phyloP scores from a whole-genome alignment of 2,797 vertebrate species.

The Tympanoctomys barrerae region DNA sequence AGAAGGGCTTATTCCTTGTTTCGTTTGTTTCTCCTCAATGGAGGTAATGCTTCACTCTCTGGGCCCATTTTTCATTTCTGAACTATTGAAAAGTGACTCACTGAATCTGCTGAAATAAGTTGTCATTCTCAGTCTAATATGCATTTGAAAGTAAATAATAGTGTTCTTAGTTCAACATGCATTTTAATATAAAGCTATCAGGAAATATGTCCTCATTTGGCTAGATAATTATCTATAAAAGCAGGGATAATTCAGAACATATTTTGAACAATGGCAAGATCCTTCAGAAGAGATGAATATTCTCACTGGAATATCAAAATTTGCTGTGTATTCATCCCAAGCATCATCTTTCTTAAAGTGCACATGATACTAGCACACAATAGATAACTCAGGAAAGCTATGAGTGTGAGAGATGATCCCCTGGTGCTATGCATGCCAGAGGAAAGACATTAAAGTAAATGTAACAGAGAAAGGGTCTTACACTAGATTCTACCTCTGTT shows the following conservation, averaged over 20 bases:
- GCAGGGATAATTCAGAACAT: constrained; percentile 5
- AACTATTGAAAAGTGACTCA: constrained; percentile 41
- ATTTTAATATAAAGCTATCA: constrained; percentile 27
- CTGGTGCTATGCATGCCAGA: neutral
- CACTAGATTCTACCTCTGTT: neutral
- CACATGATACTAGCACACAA: neutral
- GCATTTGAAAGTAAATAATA: constrained; percentile 50
- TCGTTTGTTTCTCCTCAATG: constrained; percentile 40
- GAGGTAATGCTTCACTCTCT: neutral
- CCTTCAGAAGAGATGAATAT: constrained; percentile 21
- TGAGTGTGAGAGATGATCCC: neutral
- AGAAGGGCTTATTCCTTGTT: neutral
- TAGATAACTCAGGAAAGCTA: constrained; percentile 22
- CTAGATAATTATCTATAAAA: constrained; percentile 44
- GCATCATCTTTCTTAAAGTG: constrained; percentile 34
- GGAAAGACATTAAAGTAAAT: constrained; percentile 10
- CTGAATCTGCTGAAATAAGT: constrained; percentile 21
- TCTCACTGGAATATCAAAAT: neutral
- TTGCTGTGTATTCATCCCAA: constrained; percentile 18
- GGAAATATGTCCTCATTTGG: constrained; percentile 19
- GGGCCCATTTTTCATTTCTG: constrained; percentile 33
- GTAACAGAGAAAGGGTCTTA: neutral
- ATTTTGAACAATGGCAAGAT: constrained; percentile 23
- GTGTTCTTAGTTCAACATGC: neutral
- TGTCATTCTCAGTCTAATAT: constrained; percentile 23